Evolutionary conservation across 2,888 invertebrate species (phyloP).

Genomic region (Dysmachus trigonus): DNA sequence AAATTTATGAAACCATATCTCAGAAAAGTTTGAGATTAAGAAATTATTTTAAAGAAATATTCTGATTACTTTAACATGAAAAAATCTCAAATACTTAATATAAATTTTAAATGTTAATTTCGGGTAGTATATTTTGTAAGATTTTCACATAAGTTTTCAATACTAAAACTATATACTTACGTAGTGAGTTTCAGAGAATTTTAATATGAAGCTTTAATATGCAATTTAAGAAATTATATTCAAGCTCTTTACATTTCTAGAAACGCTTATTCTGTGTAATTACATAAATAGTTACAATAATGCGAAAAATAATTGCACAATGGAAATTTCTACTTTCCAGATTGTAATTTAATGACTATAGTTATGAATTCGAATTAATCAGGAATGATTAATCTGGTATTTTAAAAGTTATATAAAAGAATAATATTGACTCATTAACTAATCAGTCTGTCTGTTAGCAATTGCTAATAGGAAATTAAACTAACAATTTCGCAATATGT

Average conservation of each 20-base stretch:
- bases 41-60: no score
- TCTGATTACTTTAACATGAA: no score
- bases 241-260: background rate
- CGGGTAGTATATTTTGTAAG: no score
- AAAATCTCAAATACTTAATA: no score
- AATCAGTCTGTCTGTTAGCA: background rate
- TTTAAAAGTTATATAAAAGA: background rate
- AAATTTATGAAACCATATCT: no score
- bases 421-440: no score
- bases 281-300: background rate
- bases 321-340: background rate
- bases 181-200: background rate
- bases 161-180: background rate
- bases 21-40: no score
- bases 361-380: background rate
- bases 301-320: background rate
- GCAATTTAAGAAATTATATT: background rate
- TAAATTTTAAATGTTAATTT: no score
- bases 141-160: background rate
- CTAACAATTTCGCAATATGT: background rate
- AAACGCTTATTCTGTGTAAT: background rate
- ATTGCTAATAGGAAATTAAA: background rate
- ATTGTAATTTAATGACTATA: background rate
- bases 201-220: background rate
- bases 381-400: background rate